Percentiles rank a stretch among this genome's conserved stretches.
Conservation (phyloP, 2,797 vertebrate species). For the Ctenopoma multispine region DNA sequence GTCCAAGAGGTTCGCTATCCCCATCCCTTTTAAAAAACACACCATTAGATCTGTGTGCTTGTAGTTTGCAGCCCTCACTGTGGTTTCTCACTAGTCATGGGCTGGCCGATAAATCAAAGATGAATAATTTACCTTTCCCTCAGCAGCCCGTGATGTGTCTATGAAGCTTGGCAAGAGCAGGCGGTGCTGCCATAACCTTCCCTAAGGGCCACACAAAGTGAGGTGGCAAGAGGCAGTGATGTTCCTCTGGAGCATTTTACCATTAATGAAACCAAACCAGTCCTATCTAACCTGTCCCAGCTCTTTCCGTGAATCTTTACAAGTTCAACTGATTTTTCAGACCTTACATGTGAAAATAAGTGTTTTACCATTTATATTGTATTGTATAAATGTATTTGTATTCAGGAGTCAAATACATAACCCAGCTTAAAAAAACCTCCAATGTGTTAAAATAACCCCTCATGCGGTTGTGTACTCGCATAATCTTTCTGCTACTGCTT, state of each 20-base stretch:
- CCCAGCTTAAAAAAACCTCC: no score
- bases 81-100: conserved; percentile 44
- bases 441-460: background rate
- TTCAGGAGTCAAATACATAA: no score
- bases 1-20: background rate
- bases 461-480: background rate
- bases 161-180: conserved; percentile 60
- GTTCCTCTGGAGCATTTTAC: conserved; percentile 24
- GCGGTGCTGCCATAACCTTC: conserved; percentile 54
- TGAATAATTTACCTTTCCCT: conserved; percentile 79
- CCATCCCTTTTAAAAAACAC: conserved; percentile 10
- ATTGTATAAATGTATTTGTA: no score
- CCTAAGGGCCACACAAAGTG: conserved; percentile 44
- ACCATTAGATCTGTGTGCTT: conserved; percentile 29
- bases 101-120: conserved; percentile 67
- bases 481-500: background rate
- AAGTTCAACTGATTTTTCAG: conserved; percentile 15
- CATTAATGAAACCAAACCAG: conserved; percentile 40
- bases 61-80: conserved; percentile 47
- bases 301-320: conserved; percentile 1
- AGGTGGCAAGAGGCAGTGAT: conserved; percentile 42
- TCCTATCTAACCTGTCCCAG: conserved; percentile 11
- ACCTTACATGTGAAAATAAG: conserved; percentile 13
- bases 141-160: conserved; percentile 67
- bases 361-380: conserved; percentile 9